Conservation (phyloP, 2,113 vertebrate genomes). For the Myotis lucifugus region DNA sequence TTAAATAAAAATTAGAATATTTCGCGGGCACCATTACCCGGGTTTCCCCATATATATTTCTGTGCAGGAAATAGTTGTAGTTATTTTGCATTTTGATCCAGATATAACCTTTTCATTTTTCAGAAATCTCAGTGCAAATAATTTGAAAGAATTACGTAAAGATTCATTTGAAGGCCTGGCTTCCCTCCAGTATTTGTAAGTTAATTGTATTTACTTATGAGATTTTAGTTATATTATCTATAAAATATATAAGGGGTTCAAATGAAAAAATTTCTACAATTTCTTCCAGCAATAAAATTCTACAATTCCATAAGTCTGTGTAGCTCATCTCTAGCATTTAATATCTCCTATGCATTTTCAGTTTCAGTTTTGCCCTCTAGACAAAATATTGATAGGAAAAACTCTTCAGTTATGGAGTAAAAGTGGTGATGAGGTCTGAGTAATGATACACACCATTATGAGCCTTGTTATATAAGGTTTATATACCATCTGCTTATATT, state of each 20-base stretch:
- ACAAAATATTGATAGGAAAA: not conserved
- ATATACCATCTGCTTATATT: not conserved
- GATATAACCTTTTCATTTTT: constrained; percentile 30
- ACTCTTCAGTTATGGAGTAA: not conserved
- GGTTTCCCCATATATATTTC: not conserved
- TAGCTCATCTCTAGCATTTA: not conserved
- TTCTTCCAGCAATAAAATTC: not conserved
- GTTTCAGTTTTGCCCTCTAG: not conserved
- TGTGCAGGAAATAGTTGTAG: not conserved
- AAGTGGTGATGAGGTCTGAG: not conserved
- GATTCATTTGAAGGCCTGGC: constrained; percentile 79
- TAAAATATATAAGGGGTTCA: not conserved
- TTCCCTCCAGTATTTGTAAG: constrained; percentile 81
- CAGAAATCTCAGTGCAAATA: constrained; percentile 77
- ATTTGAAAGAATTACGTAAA: constrained; percentile 70
- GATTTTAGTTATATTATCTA: not conserved
- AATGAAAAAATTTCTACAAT: not conserved
- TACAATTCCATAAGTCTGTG: not conserved
- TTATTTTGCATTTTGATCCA: constrained; percentile 6
- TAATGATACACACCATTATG: not conserved
- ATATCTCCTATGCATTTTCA: not conserved
- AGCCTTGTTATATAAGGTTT: not conserved
- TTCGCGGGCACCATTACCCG: not conserved
- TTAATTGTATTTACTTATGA: constrained; percentile 42
- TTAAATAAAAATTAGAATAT: not conserved